These are phyloP conservation scores for Asbolus verrucosus DNA, from an alignment of 1,140 invertebrate genomes.

Conservation along the genomic window DNA sequence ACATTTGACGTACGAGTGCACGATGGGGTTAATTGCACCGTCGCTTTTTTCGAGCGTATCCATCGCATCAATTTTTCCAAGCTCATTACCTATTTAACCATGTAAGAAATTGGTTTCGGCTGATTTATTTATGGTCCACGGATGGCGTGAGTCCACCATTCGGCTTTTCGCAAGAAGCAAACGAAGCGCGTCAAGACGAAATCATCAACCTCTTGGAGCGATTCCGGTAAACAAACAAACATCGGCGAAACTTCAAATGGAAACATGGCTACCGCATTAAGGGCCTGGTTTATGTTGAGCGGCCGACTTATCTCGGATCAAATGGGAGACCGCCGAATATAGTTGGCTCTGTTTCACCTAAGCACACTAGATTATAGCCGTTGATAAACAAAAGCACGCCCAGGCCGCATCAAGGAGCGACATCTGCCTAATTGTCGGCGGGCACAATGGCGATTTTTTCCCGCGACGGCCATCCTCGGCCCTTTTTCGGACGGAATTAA, in stretches of 20 bases:
- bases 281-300: slow-evolving; percentile 54
- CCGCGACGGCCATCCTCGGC: too few relatives aligned
- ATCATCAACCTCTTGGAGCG: too few relatives aligned
- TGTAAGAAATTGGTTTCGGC: slow-evolving; percentile 12
- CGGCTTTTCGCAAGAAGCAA: too few relatives aligned
- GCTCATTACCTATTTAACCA: slow-evolving; percentile 27
- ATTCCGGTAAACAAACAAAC: too few relatives aligned
- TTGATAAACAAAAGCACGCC: slow-evolving; percentile 43
- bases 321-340: slow-evolving; percentile 15
- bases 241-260: not conserved
- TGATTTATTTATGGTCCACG: too few relatives aligned
- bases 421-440: slow-evolving; percentile 38
- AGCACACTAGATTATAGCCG: slow-evolving; percentile 37
- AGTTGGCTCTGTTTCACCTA: slow-evolving; percentile 25
- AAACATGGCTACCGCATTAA: slow-evolving; percentile 56
- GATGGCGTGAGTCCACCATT: too few relatives aligned
- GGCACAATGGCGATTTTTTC: slow-evolving; percentile 3
- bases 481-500: not conserved
- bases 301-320: slow-evolving; percentile 43
- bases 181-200: too few relatives aligned
- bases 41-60: not conserved
- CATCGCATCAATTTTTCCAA: slow-evolving; percentile 3
- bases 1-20: too few relatives aligned
- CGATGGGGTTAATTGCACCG: too few relatives aligned
- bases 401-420: slow-evolving; percentile 20